A percentile compares a stretch with the other conserved stretches of the same genome.
Conservation (phyloP, 2,888 invertebrate species). For the Melolontha melolontha region DNA sequence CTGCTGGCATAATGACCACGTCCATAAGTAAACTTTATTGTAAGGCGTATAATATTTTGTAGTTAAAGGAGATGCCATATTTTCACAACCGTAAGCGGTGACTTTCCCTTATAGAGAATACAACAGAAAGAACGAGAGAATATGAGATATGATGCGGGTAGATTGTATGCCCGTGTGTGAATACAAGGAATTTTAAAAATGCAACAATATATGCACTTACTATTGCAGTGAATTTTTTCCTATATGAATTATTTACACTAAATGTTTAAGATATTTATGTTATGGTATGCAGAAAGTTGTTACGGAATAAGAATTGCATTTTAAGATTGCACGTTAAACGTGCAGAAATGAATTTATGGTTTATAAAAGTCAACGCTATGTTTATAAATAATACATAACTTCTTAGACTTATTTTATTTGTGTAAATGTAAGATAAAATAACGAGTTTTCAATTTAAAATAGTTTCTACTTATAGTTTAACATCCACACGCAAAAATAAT, state of each 20-base stretch:
- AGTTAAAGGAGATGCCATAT: slow-evolving; percentile 17
- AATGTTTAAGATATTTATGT: slow-evolving; percentile 15
- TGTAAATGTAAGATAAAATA: too few species aligned
- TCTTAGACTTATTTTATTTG: too few species aligned
- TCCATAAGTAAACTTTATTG: slow-evolving; percentile 13
- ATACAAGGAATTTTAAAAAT: slow-evolving; percentile 15
- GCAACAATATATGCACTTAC: slow-evolving; percentile 16
- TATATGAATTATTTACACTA: slow-evolving; percentile 19
- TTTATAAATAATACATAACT: too few species aligned
- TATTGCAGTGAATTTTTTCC: not conserved
- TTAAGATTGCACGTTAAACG: not conserved
- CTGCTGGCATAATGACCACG: slow-evolving; percentile 23
- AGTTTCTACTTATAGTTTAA: too few species aligned
- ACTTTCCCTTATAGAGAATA: slow-evolving; percentile 28
- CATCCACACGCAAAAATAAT: too few species aligned
- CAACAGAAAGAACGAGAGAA: slow-evolving; percentile 15
- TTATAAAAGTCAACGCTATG: not conserved
- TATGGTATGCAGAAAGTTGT: slow-evolving; percentile 7
- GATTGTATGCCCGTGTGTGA: slow-evolving; percentile 8
- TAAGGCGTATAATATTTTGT: slow-evolving; percentile 27
- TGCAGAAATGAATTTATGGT: slow-evolving; percentile 7
- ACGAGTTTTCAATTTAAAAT: too few species aligned
- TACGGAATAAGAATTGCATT: slow-evolving; percentile 8
- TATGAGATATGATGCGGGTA: slow-evolving; percentile 13
- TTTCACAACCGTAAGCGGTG: slow-evolving; percentile 19